These are phyloP conservation scores for Drosophila serrata DNA, from an alignment of 1,140 invertebrate species.

Conservation along the genomic window DNA sequence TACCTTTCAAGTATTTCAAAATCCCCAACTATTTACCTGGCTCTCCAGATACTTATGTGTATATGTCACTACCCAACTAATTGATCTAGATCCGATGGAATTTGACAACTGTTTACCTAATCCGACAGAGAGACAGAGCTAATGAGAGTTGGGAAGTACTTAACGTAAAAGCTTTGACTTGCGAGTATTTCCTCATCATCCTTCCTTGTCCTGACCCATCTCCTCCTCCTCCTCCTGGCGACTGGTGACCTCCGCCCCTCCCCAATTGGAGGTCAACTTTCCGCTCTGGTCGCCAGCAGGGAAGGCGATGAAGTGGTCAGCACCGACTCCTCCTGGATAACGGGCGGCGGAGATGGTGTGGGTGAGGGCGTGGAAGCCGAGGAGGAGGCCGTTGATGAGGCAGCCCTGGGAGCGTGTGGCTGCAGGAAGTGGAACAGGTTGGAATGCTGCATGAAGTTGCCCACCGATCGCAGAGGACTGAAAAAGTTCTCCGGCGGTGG, in stretches of 20 bases:
- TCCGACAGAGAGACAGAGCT: constrained; percentile 23
- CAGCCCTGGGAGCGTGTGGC: constrained; percentile 41
- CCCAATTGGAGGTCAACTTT: constrained; percentile 60
- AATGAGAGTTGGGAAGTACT: constrained; percentile 44
- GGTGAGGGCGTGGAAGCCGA: constrained; percentile 14
- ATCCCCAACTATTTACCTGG: background rate
- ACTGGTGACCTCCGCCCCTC: background rate
- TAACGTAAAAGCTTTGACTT: constrained; percentile 74
- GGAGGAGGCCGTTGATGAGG: constrained; percentile 32
- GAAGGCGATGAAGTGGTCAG: constrained; percentile 57
- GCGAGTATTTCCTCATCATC: constrained; percentile 75
- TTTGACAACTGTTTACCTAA: constrained; percentile 30
- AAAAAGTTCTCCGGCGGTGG: constrained; percentile 62
- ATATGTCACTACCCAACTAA: constrained; percentile 44
- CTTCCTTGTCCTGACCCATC: background rate
- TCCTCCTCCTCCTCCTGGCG: background rate
- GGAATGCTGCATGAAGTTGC: constrained; percentile 83
- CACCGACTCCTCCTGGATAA: constrained; percentile 13
- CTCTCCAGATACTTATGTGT: background rate
- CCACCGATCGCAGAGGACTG: constrained; percentile 71
- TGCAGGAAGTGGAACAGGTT: constrained; percentile 83
- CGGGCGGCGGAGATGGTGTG: constrained; percentile 21
- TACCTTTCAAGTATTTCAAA: background rate
- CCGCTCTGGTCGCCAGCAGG: constrained; percentile 54
- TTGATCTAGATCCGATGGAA: constrained; percentile 40